Conservation (phyloP, 2,888 invertebrate species). For the Steinernema hermaphroditum region DNA sequence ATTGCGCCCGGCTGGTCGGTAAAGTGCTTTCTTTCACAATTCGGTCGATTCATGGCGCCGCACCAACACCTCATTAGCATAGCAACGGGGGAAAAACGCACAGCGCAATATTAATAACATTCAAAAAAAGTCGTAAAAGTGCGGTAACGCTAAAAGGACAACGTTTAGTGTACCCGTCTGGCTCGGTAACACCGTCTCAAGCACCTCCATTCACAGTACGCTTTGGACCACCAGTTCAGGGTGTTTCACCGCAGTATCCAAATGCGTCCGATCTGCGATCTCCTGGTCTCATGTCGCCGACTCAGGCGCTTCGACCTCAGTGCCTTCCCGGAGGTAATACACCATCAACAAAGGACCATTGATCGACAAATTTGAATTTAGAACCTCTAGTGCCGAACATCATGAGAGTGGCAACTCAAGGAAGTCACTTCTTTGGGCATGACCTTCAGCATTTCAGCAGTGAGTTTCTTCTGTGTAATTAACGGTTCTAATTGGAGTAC, state of each 20-base stretch:
- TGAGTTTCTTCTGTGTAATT: not conserved
- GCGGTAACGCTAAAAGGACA: not conserved
- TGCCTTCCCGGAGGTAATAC: not conserved
- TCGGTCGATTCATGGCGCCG: too few species aligned
- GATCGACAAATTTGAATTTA: not conserved
- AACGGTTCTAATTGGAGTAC: too few species aligned
- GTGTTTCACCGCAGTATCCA: conserved; percentile 8
- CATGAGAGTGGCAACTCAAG: conserved; percentile 7
- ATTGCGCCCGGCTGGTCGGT: too few species aligned
- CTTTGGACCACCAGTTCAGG: conserved; percentile 13
- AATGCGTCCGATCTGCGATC: conserved; percentile 16
- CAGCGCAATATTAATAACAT: too few species aligned
- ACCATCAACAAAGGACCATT: not conserved
- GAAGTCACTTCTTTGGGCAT: conserved; percentile 16
- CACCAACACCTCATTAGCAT: too few species aligned
- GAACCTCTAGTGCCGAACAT: conserved; percentile 13
- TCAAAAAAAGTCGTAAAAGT: too few species aligned
- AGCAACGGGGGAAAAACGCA: too few species aligned
- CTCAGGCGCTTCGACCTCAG: not conserved
- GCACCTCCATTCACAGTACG: not conserved
- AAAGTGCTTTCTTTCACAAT: too few species aligned
- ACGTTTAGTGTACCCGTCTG: conserved; percentile 13
- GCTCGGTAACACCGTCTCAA: conserved; percentile 4
- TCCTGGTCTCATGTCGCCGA: conserved; percentile 22
- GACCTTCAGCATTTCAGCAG: not conserved